These are phyloP conservation scores for Rhyacophila evoluta DNA, from an alignment of 2,888 invertebrate genomes.

Conservation along the genomic window DNA sequence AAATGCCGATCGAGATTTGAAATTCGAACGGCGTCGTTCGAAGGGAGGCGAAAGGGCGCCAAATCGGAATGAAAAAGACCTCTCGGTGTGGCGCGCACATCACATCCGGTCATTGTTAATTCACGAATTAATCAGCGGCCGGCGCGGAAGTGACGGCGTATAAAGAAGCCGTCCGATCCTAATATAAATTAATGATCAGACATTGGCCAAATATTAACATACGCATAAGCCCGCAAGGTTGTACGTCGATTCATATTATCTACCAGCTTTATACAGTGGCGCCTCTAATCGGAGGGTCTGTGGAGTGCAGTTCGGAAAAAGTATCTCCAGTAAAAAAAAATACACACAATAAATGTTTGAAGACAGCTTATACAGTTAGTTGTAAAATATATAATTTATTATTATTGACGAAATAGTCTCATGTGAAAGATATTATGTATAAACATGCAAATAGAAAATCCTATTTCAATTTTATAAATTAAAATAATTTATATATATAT, in stretches of 20 bases:
- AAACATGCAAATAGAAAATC: no score
- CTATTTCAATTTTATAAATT: no score
- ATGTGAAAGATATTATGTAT: no score
- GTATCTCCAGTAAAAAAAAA: no score
- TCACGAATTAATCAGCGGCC: constrained; percentile 43
- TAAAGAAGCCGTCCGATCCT: constrained; percentile 53
- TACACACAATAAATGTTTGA: no score
- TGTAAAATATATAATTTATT: no score
- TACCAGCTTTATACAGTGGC: neutral
- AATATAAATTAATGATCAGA: constrained; percentile 54
- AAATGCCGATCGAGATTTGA: constrained; percentile 10
- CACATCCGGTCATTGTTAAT: constrained; percentile 51
- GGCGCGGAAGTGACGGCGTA: constrained; percentile 40
- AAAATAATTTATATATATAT: no score
- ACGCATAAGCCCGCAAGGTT: constrained; percentile 12
- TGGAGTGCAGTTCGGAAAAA: no score
- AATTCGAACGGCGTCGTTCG: constrained; percentile 9
- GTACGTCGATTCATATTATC: constrained; percentile 13
- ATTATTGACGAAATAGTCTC: no score
- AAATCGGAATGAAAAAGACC: constrained; percentile 16
- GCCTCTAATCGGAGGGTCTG: no score
- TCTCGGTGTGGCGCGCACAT: constrained; percentile 25
- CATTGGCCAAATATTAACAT: constrained; percentile 52
- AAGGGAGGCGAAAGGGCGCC: constrained; percentile 20
- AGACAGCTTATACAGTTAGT: no score